phyloP scores from a whole-genome alignment of 1,140 invertebrate genomes.

The Paraescarpia echinospica region DNA sequence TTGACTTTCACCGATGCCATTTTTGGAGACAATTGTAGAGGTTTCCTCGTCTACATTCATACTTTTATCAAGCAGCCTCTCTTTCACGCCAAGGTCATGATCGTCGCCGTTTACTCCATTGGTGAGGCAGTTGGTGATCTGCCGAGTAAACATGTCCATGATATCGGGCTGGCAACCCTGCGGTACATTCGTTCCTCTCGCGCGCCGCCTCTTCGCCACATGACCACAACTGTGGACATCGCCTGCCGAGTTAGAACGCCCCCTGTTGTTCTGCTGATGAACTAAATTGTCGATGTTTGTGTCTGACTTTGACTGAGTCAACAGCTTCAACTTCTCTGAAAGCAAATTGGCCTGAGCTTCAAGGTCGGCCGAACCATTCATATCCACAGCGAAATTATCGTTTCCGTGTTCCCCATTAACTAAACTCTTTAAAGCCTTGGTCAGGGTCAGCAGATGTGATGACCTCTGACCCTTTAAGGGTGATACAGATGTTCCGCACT shows the following conservation, averaged over 20 bases:
- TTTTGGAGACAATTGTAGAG: background rate
- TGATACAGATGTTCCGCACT: background rate
- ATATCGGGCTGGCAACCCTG: background rate
- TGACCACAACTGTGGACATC: background rate
- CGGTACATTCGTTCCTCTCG: background rate
- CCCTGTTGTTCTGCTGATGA: background rate
- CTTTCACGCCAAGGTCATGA: background rate
- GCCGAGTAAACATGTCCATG: background rate
- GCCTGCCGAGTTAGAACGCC: background rate
- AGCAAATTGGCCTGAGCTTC: background rate
- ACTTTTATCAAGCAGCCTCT: background rate
- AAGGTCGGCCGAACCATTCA: background rate
- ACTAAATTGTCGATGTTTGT: background rate
- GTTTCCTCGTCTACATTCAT: background rate
- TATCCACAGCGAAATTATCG: background rate
- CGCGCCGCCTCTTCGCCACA: background rate
- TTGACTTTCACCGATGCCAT: background rate
- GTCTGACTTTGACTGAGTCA: background rate
- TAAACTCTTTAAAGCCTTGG: constrained; percentile 22
- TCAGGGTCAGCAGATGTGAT: background rate
- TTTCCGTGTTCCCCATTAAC: background rate
- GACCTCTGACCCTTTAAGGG: background rate
- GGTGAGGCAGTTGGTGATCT: background rate
- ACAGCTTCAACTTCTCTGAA: background rate
- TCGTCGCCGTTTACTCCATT: background rate